phyloP scores from a whole-genome alignment of 2,113 vertebrate genomes.

The Dipodomys stephensi region DNA sequence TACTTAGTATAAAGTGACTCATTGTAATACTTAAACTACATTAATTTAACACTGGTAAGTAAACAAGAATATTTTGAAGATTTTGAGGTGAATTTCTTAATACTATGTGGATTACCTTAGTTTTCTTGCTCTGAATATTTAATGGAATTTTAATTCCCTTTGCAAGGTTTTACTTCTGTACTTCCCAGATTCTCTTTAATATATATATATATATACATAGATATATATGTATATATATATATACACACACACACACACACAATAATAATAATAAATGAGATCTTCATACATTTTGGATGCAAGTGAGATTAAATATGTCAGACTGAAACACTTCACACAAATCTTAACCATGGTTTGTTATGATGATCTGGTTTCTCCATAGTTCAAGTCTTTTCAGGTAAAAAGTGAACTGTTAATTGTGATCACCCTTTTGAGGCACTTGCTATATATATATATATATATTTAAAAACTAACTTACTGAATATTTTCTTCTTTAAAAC shows the following conservation, averaged over 20 bases:
- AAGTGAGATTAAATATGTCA: background rate
- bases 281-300: background rate
- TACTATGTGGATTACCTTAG: fast-evolving
- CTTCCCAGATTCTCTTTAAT: background rate
- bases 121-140: constrained; percentile 17
- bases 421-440: background rate
- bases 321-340: background rate
- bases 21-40: background rate
- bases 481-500: background rate
- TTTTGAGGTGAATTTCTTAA: background rate
- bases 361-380: background rate
- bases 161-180: background rate
- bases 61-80: constrained; percentile 36
- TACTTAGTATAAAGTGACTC: constrained; percentile 34
- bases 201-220: no score
- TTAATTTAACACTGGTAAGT: constrained; percentile 44
- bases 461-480: background rate
- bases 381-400: background rate
- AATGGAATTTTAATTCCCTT: constrained; percentile 29
- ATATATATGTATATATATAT: no score
- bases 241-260: background rate
- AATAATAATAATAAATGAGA: background rate
- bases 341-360: background rate
- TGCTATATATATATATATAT: background rate
- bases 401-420: background rate